Evolutionary conservation across 2,888 invertebrate species (phyloP).

Genomic region (Scotopteryx bipunctaria): DNA sequence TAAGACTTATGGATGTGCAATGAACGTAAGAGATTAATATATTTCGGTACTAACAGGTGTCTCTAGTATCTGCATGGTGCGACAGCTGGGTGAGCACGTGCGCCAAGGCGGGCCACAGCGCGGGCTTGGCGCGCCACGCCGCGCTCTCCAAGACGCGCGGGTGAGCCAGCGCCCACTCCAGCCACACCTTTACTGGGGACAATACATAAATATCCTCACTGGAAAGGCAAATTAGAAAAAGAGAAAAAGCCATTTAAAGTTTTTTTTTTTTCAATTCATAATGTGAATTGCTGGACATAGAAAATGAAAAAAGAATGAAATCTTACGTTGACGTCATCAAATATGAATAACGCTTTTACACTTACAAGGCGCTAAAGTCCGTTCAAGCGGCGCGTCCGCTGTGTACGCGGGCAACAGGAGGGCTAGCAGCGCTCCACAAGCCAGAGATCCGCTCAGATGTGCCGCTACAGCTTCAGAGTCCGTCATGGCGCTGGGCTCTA

Average conservation of each 20-base stretch:
- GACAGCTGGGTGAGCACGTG: conserved; percentile 88
- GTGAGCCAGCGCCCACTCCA: conserved; percentile 87
- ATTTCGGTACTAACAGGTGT: conserved; percentile 76
- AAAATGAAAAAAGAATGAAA: too few species aligned
- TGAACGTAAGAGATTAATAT: too few species aligned
- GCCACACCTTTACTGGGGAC: conserved; percentile 87
- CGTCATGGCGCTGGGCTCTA: conserved; percentile 75
- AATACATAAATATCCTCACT: too few species aligned
- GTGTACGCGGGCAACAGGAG: conserved; percentile 88
- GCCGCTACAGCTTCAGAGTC: conserved; percentile 83
- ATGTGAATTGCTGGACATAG: too few species aligned
- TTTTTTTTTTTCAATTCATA: neutral
- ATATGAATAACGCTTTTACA: neutral
- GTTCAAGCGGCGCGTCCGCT: conserved; percentile 85
- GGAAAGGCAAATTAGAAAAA: neutral
- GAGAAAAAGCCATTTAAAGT: neutral
- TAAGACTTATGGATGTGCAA: too few species aligned
- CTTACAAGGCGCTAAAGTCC: conserved; percentile 79
- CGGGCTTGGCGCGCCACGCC: conserved; percentile 83
- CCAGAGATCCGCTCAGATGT: conserved; percentile 83
- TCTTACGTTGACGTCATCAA: too few species aligned
- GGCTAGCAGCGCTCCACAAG: conserved; percentile 86
- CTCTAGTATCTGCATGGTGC: conserved; percentile 37
- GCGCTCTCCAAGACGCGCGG: conserved; percentile 76
- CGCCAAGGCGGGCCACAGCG: conserved; percentile 91